Conservation (phyloP, 2,888 invertebrate genomes). For the Octonoba sinensis region DNA sequence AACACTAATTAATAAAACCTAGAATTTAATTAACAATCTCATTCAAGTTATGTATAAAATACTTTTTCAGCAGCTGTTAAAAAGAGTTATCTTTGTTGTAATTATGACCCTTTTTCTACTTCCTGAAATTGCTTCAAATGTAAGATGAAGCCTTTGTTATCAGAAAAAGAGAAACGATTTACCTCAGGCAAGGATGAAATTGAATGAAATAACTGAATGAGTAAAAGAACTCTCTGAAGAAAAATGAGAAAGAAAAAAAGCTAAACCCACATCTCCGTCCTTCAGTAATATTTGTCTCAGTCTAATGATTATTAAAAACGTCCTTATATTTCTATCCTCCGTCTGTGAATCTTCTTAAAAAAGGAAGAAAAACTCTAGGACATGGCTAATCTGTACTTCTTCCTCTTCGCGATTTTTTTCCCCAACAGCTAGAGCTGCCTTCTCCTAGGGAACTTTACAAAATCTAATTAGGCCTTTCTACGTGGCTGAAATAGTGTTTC, state of each 20-base stretch:
- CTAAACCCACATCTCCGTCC: slow-evolving; percentile 2
- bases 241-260: slow-evolving; percentile 26
- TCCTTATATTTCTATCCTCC: slow-evolving; percentile 30
- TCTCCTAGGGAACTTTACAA: slow-evolving; percentile 12
- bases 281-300: slow-evolving; percentile 17
- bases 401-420: not conserved
- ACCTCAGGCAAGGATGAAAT: slow-evolving; percentile 8
- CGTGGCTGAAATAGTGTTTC: slow-evolving; percentile 21
- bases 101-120: slow-evolving; percentile 12
- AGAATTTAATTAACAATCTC: slow-evolving; percentile 43
- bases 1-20: slow-evolving; percentile 50
- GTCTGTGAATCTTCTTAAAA: not conserved
- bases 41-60: not conserved
- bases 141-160: slow-evolving; percentile 9
- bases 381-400: slow-evolving; percentile 7
- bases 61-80: slow-evolving; percentile 30
- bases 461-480: slow-evolving; percentile 36
- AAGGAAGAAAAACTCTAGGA: slow-evolving; percentile 11
- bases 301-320: slow-evolving; percentile 58
- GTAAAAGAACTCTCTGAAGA: slow-evolving; percentile 3
- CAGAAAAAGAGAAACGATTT: slow-evolving; percentile 1
- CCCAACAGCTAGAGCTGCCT: slow-evolving; percentile 6
- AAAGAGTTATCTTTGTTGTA: slow-evolving; percentile 32
- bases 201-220: slow-evolving; percentile 6
- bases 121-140: not conserved